phyloP scores from a whole-genome alignment of 2,797 vertebrate species.

The Malurus splendens region DNA sequence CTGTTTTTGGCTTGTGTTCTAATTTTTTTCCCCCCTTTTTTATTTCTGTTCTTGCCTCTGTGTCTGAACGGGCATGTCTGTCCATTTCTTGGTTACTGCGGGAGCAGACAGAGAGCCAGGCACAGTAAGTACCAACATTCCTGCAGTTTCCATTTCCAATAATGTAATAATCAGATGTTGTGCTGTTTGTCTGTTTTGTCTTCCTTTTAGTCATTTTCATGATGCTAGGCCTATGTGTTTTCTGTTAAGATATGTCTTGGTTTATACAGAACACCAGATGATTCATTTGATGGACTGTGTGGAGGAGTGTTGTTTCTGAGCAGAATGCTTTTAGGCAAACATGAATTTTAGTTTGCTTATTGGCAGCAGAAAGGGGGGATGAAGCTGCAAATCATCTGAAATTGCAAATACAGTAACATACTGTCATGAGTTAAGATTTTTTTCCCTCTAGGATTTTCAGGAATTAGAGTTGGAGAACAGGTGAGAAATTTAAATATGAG shows the following conservation, averaged over 20 bases:
- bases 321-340: neutral
- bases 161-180: neutral
- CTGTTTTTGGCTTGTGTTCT: conserved; percentile 79
- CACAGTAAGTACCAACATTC: conserved; percentile 86
- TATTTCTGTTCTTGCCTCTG: conserved; percentile 83
- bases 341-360: neutral
- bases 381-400: neutral
- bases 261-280: neutral
- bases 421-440: neutral
- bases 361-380: rapidly evolving
- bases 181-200: neutral
- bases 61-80: conserved; percentile 80
- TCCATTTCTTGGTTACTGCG: conserved; percentile 80
- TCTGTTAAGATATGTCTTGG: neutral
- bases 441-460: neutral
- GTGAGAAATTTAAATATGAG: neutral
- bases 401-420: neutral
- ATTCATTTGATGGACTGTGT: neutral
- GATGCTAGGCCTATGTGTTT: neutral
- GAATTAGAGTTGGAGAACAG: neutral
- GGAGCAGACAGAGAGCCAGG: conserved; percentile 89
- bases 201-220: neutral
- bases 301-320: neutral
- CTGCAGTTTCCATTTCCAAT: conserved; percentile 19
- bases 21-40: conserved; percentile 81